phyloP scores from a whole-genome alignment of 2,113 vertebrate species.

The Solea senegalensis region DNA sequence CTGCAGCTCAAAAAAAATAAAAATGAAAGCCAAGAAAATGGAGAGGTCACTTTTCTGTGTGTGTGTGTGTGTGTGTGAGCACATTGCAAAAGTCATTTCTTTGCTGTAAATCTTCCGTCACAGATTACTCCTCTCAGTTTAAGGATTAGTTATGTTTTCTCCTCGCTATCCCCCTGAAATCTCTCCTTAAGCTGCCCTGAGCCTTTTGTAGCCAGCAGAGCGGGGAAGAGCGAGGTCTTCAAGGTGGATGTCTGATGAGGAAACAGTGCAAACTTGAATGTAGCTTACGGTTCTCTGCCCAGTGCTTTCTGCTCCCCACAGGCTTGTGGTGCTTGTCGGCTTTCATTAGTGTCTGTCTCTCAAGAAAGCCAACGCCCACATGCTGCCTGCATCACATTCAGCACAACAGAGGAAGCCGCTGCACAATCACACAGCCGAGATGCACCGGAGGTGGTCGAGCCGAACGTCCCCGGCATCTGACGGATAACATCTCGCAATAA shows the following conservation, averaged over 20 bases:
- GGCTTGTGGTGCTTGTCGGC: slow-evolving; percentile 68
- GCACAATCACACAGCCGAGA: slow-evolving; percentile 41
- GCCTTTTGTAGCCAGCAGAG: slow-evolving; percentile 75
- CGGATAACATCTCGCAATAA: slow-evolving; percentile 10
- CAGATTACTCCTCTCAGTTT: slow-evolving; percentile 80
- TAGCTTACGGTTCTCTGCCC: slow-evolving; percentile 56
- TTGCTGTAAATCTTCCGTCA: slow-evolving; percentile 66
- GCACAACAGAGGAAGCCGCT: slow-evolving; percentile 31
- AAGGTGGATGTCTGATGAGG: slow-evolving; percentile 71
- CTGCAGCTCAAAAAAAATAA: slow-evolving; percentile 16
- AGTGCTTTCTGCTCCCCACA: slow-evolving; percentile 56
- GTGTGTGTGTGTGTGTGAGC: slow-evolving; percentile 20
- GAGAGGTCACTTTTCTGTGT: slow-evolving; percentile 50
- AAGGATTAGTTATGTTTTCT: slow-evolving; percentile 83
- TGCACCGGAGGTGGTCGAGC: slow-evolving; percentile 53
- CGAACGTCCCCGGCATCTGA: slow-evolving; percentile 6
- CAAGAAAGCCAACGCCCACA: slow-evolving; percentile 55
- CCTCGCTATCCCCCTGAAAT: slow-evolving; percentile 76
- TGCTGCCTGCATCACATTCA: slow-evolving; percentile 48
- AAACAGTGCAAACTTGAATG: slow-evolving; percentile 60
- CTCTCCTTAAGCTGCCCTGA: slow-evolving; percentile 79
- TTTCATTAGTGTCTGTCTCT: slow-evolving; percentile 63
- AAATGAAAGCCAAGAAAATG: slow-evolving; percentile 21
- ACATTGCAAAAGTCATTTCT: slow-evolving; percentile 66
- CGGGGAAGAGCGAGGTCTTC: slow-evolving; percentile 70